These are phyloP conservation scores for Gandaritis pyraliata DNA, from an alignment of 2,888 invertebrate species.

Conservation along the genomic window DNA sequence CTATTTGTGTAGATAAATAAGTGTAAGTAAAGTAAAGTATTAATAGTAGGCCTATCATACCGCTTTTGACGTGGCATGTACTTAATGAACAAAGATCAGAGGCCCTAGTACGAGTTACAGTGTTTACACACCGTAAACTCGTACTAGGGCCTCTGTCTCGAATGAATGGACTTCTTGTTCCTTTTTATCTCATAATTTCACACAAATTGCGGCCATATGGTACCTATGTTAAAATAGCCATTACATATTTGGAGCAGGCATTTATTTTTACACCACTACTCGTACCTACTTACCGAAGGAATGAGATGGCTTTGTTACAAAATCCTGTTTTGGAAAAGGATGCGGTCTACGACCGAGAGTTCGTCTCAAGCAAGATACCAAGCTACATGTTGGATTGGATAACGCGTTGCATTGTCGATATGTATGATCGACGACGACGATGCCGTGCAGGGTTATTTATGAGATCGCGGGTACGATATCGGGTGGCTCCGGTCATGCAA, in stretches of 20 bases:
- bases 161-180: not conserved
- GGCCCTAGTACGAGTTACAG: no score
- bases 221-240: conserved; percentile 38
- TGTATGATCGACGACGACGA: conserved; percentile 4
- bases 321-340: conserved; percentile 24
- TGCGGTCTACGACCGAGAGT: conserved; percentile 24
- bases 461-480: conserved; percentile 19
- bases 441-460: conserved; percentile 14
- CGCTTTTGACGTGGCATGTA: no score
- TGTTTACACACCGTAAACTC: not conserved
- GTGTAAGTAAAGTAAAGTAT: no score
- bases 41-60: no score
- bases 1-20: no score
- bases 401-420: conserved; percentile 30
- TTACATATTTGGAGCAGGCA: conserved; percentile 44
- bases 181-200: conserved; percentile 31
- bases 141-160: not conserved
- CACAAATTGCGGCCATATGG: conserved; percentile 35
- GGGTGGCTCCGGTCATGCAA: conserved; percentile 3
- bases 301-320: conserved; percentile 27
- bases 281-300: conserved; percentile 29
- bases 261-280: conserved; percentile 44
- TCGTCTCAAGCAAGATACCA: conserved; percentile 12
- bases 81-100: no score
- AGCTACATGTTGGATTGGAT: conserved; percentile 29